Evolutionary conservation across 1,140 invertebrate genomes (phyloP).

Genomic region (Atta cephalotes): DNA sequence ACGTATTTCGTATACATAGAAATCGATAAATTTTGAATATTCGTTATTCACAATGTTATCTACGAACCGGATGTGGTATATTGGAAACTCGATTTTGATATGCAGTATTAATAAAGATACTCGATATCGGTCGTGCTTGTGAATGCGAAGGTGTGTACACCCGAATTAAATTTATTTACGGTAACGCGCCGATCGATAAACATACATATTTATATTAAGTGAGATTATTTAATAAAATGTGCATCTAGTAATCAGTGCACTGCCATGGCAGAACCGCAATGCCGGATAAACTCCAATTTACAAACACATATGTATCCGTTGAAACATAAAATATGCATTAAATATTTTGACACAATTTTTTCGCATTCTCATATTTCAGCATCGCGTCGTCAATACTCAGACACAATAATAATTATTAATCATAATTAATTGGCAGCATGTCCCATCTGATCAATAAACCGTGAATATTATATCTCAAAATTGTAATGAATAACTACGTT

Average conservation of each 20-base stretch:
- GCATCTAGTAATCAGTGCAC: not conserved
- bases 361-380: not conserved
- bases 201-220: constrained; percentile 17
- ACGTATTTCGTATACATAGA: not conserved
- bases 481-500: constrained; percentile 11
- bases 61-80: constrained; percentile 25
- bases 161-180: constrained; percentile 24
- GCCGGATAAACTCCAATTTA: constrained; percentile 24
- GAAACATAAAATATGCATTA: constrained; percentile 16
- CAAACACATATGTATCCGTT: not conserved
- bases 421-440: not conserved
- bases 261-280: not conserved
- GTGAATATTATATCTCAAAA: constrained; percentile 22
- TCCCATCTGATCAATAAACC: not conserved
- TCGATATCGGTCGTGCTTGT: constrained; percentile 4
- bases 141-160: not conserved
- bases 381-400: not conserved
- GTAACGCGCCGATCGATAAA: not conserved
- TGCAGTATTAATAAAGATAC: constrained; percentile 52
- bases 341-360: not conserved
- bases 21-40: constrained; percentile 32
- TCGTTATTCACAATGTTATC: constrained; percentile 22
- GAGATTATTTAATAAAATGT: constrained; percentile 39
- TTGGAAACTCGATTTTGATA: constrained; percentile 35
- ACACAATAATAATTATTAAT: constrained; percentile 5